Conservation (phyloP, 2,113 vertebrate species). For the Mastomys natalensis region DNA sequence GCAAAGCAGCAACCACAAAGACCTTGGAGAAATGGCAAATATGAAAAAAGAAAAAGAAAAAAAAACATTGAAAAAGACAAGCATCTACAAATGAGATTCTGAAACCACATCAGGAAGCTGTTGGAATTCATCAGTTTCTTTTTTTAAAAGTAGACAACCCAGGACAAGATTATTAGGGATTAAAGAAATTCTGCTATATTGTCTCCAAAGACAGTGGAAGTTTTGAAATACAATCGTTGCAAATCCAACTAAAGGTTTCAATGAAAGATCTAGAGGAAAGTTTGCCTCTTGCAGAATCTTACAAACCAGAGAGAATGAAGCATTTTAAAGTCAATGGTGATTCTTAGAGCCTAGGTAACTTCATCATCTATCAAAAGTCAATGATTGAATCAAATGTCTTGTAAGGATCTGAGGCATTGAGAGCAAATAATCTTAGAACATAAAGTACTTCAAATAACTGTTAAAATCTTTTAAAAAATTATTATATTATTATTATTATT, state of each 20-base stretch:
- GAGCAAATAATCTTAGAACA: background rate
- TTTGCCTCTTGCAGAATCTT: constrained; percentile 41
- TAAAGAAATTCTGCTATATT: constrained; percentile 7
- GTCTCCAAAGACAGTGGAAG: constrained; percentile 38
- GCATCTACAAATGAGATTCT: background rate
- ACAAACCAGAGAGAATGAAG: constrained; percentile 23
- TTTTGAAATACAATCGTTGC: constrained; percentile 3
- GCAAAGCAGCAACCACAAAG: background rate
- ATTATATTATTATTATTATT: too few species aligned
- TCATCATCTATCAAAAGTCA: background rate
- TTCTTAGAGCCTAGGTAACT: background rate
- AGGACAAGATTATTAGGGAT: background rate
- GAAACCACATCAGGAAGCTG: background rate
- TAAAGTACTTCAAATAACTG: background rate
- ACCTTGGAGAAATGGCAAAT: background rate
- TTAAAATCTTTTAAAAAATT: background rate
- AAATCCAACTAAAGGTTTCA: constrained; percentile 29
- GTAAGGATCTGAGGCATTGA: background rate
- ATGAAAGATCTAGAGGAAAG: constrained; percentile 38
- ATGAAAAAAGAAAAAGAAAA: background rate
- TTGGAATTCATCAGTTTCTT: constrained; percentile 16
- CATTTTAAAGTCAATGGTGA: background rate
- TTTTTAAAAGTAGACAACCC: background rate
- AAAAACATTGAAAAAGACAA: constrained; percentile 14
- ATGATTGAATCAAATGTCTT: constrained; percentile 2